Percentiles rank a stretch among this genome's conserved stretches.
Evolutionary conservation across 2,113 vertebrate species (phyloP).

Genomic region (Chitala chitala): DNA sequence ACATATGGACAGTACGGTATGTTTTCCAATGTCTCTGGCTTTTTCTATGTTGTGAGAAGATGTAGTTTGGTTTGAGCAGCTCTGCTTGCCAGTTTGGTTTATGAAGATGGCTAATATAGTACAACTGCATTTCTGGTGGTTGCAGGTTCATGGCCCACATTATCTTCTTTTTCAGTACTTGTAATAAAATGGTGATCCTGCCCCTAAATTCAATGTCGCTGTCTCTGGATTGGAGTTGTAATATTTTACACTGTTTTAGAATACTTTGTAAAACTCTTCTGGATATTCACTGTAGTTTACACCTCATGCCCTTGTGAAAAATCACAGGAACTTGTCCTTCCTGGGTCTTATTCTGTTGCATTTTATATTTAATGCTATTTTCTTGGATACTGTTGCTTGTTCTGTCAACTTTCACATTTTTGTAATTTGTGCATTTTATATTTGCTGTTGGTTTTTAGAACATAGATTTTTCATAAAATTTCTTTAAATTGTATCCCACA

Average conservation of each 20-base stretch:
- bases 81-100: background rate
- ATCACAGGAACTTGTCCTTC: background rate
- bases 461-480: background rate
- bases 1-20: slow-evolving; percentile 90
- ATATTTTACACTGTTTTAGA: no score
- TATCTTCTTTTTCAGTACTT: background rate
- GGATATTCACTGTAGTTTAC: no score
- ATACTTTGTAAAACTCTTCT: no score
- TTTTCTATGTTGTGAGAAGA: background rate
- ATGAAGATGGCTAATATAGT: background rate
- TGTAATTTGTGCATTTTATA: background rate
- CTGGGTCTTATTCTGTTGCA: no score
- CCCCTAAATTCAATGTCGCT: no score
- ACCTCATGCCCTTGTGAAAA: no score
- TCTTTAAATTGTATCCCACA: background rate
- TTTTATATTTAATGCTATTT: background rate
- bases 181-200: background rate
- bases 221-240: no score
- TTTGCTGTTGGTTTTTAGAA: background rate
- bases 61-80: background rate
- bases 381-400: background rate
- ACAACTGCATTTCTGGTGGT: background rate
- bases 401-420: background rate
- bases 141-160: background rate
- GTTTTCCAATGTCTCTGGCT: slow-evolving; percentile 43